phyloP scores from a whole-genome alignment of 2,113 vertebrate species.

The Tiliqua scincoides region DNA sequence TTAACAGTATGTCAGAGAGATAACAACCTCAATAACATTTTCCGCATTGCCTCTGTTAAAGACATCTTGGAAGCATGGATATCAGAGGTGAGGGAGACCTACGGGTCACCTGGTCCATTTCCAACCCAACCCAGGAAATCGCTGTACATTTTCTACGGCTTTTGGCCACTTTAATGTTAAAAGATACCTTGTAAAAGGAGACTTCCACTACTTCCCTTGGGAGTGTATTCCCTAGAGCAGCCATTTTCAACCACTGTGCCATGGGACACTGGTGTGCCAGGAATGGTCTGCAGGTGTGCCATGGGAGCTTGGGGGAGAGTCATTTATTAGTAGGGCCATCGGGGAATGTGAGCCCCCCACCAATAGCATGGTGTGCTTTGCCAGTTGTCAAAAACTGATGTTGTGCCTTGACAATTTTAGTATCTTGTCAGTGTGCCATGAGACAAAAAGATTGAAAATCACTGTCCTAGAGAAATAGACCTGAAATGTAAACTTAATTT shows the following conservation, averaged over 20 bases:
- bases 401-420: too few species aligned
- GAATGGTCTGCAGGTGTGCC: too few species aligned
- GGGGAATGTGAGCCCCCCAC: too few species aligned
- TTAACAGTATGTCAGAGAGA: conserved; percentile 32
- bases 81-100: conserved; percentile 13
- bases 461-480: conserved; percentile 5
- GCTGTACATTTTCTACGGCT: conserved; percentile 37
- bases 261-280: too few species aligned
- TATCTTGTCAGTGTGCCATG: too few species aligned
- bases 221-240: conserved; percentile 29
- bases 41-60: conserved; percentile 38
- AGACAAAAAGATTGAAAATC: too few species aligned
- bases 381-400: too few species aligned
- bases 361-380: too few species aligned
- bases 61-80: conserved; percentile 29
- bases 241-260: too few species aligned
- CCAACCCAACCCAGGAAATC: conserved; percentile 10
- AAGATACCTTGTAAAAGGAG: not conserved
- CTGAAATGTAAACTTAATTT: not conserved
- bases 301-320: too few species aligned
- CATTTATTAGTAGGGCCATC: too few species aligned
- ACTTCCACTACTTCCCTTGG: conserved; percentile 14
- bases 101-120: not conserved
- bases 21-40: conserved; percentile 41
- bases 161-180: conserved; percentile 45